Evolutionary conservation across 2,797 vertebrate species (phyloP).

Genomic region (Pseudochirops cupreus): DNA sequence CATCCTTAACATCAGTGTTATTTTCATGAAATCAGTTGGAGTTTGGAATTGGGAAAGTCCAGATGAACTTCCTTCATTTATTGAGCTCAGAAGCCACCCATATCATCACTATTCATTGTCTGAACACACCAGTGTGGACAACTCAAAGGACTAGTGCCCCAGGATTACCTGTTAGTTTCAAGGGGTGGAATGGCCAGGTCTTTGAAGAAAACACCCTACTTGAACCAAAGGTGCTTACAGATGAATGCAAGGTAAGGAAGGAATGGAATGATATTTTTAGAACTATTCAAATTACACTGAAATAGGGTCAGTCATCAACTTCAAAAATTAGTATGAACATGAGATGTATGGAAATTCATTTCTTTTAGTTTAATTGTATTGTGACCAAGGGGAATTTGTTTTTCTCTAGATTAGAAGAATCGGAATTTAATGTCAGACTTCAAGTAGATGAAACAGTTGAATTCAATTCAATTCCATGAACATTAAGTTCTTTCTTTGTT

Average conservation of each 20-base stretch:
- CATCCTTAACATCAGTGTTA: constrained; percentile 60
- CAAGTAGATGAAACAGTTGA: neutral
- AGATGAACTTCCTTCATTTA: constrained; percentile 99
- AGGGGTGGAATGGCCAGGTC: constrained; percentile 95
- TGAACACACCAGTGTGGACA: constrained; percentile 85
- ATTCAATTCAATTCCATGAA: neutral
- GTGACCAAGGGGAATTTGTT: neutral
- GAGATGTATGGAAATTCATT: neutral
- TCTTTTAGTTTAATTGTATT: neutral
- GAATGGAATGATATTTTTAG: constrained; percentile 28
- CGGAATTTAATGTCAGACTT: neutral
- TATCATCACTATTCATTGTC: constrained; percentile 93
- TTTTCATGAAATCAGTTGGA: constrained; percentile 87
- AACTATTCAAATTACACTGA: constrained; percentile 43
- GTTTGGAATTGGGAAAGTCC: constrained; percentile 94
- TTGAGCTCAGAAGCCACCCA: constrained; percentile 95
- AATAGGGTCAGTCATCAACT: neutral
- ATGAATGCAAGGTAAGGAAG: constrained; percentile 94
- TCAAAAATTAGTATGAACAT: neutral
- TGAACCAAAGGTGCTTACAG: constrained; percentile 92
- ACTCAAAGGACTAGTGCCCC: constrained; percentile 69
- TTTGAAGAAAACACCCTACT: constrained; percentile 91
- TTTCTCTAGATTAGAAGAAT: neutral
- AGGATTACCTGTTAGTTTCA: constrained; percentile 87
- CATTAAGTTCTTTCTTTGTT: neutral